phyloP scores from a whole-genome alignment of 2,888 invertebrate genomes.

The Halictus quadricinctus region DNA sequence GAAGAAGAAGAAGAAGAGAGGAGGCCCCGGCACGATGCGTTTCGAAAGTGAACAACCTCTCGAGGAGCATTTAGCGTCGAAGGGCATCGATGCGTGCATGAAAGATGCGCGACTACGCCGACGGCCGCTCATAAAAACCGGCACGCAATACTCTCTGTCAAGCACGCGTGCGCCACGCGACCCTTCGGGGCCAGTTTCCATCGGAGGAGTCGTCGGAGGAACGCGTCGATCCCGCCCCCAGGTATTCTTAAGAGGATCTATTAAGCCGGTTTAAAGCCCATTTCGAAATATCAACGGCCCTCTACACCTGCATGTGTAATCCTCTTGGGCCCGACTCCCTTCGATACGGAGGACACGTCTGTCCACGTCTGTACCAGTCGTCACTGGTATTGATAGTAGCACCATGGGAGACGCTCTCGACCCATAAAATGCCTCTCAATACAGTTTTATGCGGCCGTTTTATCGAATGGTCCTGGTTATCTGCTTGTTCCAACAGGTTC shows the following conservation, averaged over 20 bases:
- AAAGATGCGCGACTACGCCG: slow-evolving; percentile 65
- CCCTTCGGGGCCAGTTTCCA: slow-evolving; percentile 47
- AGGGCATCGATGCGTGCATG: slow-evolving; percentile 70
- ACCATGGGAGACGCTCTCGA: not conserved
- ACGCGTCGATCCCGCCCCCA: slow-evolving; percentile 10
- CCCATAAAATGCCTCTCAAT: not conserved
- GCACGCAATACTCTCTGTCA: slow-evolving; percentile 70
- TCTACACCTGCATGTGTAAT: not conserved
- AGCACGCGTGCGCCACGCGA: slow-evolving; percentile 76
- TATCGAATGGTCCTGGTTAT: not conserved
- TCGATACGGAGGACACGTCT: not conserved
- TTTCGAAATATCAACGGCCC: not conserved
- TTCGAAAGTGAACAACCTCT: slow-evolving; percentile 58
- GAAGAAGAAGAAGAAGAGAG: slow-evolving; percentile 17
- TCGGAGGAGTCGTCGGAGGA: slow-evolving; percentile 21
- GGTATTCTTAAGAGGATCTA: slow-evolving; percentile 3
- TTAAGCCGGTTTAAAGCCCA: slow-evolving; percentile 15
- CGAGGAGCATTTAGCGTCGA: slow-evolving; percentile 60
- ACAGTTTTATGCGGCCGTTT: not conserved
- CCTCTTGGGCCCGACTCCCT: not conserved
- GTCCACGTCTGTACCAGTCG: too few relatives aligned
- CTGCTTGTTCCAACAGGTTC: not conserved
- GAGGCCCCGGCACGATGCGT: slow-evolving; percentile 35
- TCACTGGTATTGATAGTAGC: not conserved
- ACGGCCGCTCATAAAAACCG: slow-evolving; percentile 65